These are phyloP conservation scores for Endomychus coccineus DNA, from an alignment of 2,888 invertebrate species.

Conservation along the genomic window DNA sequence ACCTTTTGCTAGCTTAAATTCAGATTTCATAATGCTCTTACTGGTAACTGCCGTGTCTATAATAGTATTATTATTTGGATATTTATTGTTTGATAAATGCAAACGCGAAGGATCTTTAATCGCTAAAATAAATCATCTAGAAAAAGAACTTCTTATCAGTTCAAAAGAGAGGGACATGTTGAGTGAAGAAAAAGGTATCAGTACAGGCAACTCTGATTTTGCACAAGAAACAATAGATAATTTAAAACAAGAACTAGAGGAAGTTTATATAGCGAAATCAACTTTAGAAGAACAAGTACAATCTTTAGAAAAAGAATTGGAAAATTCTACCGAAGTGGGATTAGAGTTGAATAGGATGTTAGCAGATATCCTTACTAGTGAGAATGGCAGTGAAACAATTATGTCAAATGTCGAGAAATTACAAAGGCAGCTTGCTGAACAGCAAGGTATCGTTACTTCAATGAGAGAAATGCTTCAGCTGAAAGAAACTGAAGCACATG, in stretches of 20 bases:
- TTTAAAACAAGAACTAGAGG: constrained; percentile 58
- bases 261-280: constrained; percentile 42
- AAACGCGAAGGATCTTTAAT: constrained; percentile 64
- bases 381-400: constrained; percentile 54
- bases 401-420: constrained; percentile 59
- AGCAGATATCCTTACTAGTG: constrained; percentile 58
- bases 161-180: constrained; percentile 60
- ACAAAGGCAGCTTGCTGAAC: constrained; percentile 57
- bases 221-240: constrained; percentile 38
- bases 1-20: constrained; percentile 22
- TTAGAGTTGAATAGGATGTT: constrained; percentile 66
- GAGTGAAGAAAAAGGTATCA: constrained; percentile 45
- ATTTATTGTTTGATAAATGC: constrained; percentile 70
- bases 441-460: constrained; percentile 51
- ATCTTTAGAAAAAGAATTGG: constrained; percentile 65
- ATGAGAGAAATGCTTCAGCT: constrained; percentile 48
- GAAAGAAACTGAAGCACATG: constrained; percentile 50
- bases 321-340: constrained; percentile 73
- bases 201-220: constrained; percentile 12
- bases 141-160: constrained; percentile 53
- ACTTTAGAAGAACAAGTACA: constrained; percentile 61
- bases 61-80: constrained; percentile 65
- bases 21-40: constrained; percentile 31
- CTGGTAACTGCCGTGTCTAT: constrained; percentile 61
- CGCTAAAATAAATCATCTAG: constrained; percentile 58